phyloP scores from a whole-genome alignment of 2,888 invertebrate species.

The Drosophila histrio region DNA sequence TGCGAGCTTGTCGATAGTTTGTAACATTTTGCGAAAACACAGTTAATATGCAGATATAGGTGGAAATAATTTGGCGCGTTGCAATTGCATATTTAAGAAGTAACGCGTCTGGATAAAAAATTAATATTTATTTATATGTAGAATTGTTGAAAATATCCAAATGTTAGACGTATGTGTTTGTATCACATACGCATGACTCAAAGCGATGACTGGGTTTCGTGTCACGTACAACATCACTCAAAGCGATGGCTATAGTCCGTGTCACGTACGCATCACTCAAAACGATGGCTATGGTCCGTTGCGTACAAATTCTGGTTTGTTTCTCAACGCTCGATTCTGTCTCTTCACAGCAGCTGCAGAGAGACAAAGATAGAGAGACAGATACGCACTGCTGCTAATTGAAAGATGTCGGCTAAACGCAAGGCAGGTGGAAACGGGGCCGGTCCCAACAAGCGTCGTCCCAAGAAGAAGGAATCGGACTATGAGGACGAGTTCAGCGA shows the following conservation, averaged over 20 bases:
- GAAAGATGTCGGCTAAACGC: conserved; percentile 83
- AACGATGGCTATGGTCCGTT: conserved; percentile 54
- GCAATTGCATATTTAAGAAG: neutral
- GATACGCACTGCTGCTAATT: conserved; percentile 40
- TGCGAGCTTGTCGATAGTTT: conserved; percentile 22
- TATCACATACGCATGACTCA: too few species aligned
- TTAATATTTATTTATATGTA: neutral
- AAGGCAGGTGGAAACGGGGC: conserved; percentile 82
- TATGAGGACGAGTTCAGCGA: conserved; percentile 84
- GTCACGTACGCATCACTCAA: conserved; percentile 45
- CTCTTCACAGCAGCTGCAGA: conserved; percentile 59
- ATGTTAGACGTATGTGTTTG: too few species aligned
- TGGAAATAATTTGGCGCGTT: neutral
- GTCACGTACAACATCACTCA: too few species aligned
- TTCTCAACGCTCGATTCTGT: conserved; percentile 42
- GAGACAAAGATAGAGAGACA: conserved; percentile 31
- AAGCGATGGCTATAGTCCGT: neutral
- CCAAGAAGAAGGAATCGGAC: conserved; percentile 84
- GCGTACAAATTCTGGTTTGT: conserved; percentile 61
- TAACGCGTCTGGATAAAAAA: neutral
- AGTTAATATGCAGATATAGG: neutral
- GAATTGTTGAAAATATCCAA: too few species aligned
- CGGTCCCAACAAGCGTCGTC: conserved; percentile 82
- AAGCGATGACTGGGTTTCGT: too few species aligned
- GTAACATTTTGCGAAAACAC: neutral